These are phyloP conservation scores for Pangasius larnaudii DNA, from an alignment of 2,797 vertebrate genomes.

Conservation along the genomic window DNA sequence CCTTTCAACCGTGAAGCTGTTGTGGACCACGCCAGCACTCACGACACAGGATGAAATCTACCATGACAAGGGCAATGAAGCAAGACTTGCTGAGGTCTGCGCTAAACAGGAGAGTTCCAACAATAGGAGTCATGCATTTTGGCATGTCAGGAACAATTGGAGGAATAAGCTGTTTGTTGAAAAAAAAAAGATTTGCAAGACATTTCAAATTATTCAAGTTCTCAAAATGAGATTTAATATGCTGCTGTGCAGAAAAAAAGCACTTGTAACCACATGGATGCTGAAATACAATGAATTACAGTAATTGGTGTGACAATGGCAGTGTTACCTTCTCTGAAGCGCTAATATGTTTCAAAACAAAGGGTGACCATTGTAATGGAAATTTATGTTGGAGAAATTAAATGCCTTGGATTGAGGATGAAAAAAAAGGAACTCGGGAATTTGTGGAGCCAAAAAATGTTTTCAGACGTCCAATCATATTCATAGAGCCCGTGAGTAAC, in stretches of 20 bases:
- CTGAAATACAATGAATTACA: constrained; percentile 13
- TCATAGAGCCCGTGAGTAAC: background rate
- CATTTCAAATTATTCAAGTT: constrained; percentile 41
- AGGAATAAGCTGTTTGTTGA: constrained; percentile 36
- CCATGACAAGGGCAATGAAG: constrained; percentile 50
- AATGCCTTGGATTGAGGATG: background rate
- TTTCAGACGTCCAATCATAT: background rate
- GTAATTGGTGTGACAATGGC: background rate
- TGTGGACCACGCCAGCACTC: constrained; percentile 37
- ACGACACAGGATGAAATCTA: constrained; percentile 46
- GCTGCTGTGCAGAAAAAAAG: background rate
- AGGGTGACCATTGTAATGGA: background rate
- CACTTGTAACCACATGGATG: background rate
- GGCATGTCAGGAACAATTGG: constrained; percentile 26
- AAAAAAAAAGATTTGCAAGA: constrained; percentile 12
- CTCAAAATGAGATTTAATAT: constrained; percentile 23
- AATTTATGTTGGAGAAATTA: background rate
- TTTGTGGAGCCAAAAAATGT: background rate
- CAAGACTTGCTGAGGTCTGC: constrained; percentile 37
- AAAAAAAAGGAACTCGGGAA: background rate
- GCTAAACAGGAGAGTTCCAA: constrained; percentile 38
- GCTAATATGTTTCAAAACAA: constrained; percentile 18
- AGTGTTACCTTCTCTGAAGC: background rate
- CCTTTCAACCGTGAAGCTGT: constrained; percentile 18
- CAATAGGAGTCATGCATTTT: constrained; percentile 17